A percentile compares a stretch with the other conserved stretches of the same genome.
Evolutionary conservation across 2,797 vertebrate genomes (phyloP).

Genomic region (Triplophysa yarkandensis): DNA sequence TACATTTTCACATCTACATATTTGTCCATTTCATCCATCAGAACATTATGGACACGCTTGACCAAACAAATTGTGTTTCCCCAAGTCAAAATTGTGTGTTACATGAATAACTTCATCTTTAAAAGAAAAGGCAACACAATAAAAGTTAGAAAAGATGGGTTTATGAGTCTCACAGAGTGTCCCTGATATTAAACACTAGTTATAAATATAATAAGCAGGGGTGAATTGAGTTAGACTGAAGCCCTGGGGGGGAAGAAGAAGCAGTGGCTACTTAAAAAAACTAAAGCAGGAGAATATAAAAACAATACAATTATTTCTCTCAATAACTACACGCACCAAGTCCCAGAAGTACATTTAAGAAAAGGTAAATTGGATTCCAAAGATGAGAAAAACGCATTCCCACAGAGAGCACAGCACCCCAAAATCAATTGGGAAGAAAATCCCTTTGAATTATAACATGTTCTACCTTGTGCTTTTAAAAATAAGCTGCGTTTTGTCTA

Average conservation of each 20-base stretch:
- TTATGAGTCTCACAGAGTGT: constrained; percentile 20
- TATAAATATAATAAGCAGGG: constrained; percentile 47
- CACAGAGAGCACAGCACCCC: background rate
- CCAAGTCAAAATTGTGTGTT: background rate
- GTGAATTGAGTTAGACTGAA: constrained; percentile 45
- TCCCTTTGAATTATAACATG: background rate
- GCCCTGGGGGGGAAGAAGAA: constrained; percentile 43
- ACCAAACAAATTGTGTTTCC: too few relatives aligned
- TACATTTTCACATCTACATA: background rate
- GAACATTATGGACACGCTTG: background rate
- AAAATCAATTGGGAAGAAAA: background rate
- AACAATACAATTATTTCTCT: constrained; percentile 79
- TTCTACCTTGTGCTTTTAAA: background rate
- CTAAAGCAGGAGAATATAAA: constrained; percentile 48
- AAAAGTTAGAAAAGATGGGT: constrained; percentile 11
- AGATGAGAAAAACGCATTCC: background rate
- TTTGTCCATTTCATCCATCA: background rate
- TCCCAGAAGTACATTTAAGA: constrained; percentile 35
- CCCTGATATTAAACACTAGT: constrained; percentile 39
- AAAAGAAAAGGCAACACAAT: constrained; percentile 7
- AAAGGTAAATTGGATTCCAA: constrained; percentile 32
- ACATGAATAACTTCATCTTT: background rate
- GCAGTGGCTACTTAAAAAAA: constrained; percentile 52
- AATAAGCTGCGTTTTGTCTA: background rate
- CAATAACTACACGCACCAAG: constrained; percentile 71